Evolutionary conservation across 2,888 invertebrate species (phyloP).

Genomic region (Chironomus tentans): DNA sequence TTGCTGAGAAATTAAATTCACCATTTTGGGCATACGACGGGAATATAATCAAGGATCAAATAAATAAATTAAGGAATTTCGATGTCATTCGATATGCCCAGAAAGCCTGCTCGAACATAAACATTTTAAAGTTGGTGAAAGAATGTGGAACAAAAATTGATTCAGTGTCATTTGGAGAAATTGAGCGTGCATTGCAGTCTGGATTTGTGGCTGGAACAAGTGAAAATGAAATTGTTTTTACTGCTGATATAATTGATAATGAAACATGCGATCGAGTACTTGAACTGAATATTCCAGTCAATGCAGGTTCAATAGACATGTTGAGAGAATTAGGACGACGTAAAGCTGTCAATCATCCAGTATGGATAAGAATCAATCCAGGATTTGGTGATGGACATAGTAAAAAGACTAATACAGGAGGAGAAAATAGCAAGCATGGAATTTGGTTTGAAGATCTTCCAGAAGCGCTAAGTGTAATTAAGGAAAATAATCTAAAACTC

Average conservation of each 20-base stretch:
- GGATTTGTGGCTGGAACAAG: neutral
- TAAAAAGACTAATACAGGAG: neutral
- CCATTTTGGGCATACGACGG: neutral
- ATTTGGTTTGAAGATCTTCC: neutral
- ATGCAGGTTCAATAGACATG: neutral
- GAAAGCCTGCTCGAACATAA: neutral
- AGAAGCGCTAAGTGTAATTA: neutral
- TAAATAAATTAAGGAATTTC: neutral
- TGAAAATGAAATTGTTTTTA: neutral
- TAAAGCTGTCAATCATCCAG: neutral
- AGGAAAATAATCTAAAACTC: neutral
- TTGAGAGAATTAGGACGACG: neutral
- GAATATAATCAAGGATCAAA: neutral
- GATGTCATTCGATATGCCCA: constrained; percentile 1
- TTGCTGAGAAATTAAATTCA: neutral
- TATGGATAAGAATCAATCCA: constrained; percentile 1
- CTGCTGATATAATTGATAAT: neutral
- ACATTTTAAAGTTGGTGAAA: neutral
- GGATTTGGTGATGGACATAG: neutral
- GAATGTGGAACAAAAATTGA: neutral
- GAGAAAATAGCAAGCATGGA: neutral
- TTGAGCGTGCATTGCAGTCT: neutral
- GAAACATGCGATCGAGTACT: neutral
- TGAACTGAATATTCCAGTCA: neutral
- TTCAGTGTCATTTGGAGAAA: neutral